Evolutionary conservation across 1,140 invertebrate species (phyloP).

Genomic region (Zaprionus inermis): DNA sequence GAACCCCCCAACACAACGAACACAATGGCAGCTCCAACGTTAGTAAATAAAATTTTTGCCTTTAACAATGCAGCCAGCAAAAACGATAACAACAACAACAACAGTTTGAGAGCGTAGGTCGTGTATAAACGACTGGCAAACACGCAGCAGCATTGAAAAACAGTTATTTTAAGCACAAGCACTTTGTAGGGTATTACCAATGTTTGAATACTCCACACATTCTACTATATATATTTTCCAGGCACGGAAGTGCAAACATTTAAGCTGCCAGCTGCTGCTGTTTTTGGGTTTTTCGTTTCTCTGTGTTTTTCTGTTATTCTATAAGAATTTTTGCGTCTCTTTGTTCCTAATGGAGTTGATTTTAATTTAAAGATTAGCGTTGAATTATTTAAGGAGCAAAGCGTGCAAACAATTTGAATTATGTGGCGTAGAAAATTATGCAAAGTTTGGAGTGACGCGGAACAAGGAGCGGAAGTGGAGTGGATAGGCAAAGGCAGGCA

Average conservation of each 20-base stretch:
- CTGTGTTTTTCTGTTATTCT: not conserved
- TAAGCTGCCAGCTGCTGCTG: conserved; percentile 40
- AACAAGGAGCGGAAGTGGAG: not conserved
- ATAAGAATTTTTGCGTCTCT: conserved; percentile 18
- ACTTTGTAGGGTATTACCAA: not conserved
- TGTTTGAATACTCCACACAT: not conserved
- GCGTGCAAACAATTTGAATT: conserved; percentile 71
- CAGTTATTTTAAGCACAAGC: conserved; percentile 11
- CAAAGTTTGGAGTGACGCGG: conserved; percentile 25
- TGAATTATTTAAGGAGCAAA: conserved; percentile 71
- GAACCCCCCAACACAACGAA: not conserved
- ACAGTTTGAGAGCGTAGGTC: not conserved
- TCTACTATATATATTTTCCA: not conserved
- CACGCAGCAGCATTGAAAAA: conserved; percentile 18
- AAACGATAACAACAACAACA: not conserved
- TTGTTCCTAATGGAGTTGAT: conserved; percentile 66
- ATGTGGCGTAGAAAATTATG: conserved; percentile 73
- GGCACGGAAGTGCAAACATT: conserved; percentile 54
- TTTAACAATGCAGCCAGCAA: conserved; percentile 40
- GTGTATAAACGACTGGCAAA: not conserved
- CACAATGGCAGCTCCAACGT: conserved; percentile 37
- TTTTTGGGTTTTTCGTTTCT: conserved; percentile 1
- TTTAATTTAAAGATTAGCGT: conserved; percentile 81
- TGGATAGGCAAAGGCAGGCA: not conserved
- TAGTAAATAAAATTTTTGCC: conserved; percentile 72